phyloP scores from a whole-genome alignment of 2,113 vertebrate species.

The Dolichallabes microphthalmus region DNA sequence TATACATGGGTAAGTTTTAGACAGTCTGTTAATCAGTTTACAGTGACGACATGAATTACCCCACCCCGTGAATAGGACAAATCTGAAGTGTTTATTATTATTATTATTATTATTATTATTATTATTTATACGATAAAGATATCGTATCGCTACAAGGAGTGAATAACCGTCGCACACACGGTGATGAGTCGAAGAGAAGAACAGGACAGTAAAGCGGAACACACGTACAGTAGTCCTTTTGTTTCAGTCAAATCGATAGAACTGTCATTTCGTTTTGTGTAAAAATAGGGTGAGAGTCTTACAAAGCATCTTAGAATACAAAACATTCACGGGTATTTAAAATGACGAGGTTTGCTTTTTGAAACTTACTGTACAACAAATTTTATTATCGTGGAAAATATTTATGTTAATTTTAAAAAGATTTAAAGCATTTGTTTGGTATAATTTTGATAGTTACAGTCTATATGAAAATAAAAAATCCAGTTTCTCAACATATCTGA shows the following conservation, averaged over 20 bases:
- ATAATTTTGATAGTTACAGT: too few relatives aligned
- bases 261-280: background rate
- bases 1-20: conserved; percentile 67
- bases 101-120: too few relatives aligned
- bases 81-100: background rate
- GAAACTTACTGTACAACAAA: background rate
- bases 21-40: background rate
- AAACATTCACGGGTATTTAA: background rate
- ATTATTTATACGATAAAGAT: too few relatives aligned
- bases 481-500: too few relatives aligned
- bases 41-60: background rate
- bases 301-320: background rate
- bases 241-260: background rate
- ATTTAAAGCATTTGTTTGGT: too few relatives aligned
- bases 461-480: too few relatives aligned
- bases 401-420: too few relatives aligned
- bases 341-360: background rate
- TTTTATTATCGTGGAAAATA: too few relatives aligned
- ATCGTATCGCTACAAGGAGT: too few relatives aligned
- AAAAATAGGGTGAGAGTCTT: background rate
- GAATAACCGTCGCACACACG: background rate
- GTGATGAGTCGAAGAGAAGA: background rate
- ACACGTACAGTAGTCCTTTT: background rate
- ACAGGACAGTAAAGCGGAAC: background rate
- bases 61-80: background rate